Evolutionary conservation across 2,888 invertebrate genomes (phyloP).

Genomic region (Listrodromus nycthemerus): DNA sequence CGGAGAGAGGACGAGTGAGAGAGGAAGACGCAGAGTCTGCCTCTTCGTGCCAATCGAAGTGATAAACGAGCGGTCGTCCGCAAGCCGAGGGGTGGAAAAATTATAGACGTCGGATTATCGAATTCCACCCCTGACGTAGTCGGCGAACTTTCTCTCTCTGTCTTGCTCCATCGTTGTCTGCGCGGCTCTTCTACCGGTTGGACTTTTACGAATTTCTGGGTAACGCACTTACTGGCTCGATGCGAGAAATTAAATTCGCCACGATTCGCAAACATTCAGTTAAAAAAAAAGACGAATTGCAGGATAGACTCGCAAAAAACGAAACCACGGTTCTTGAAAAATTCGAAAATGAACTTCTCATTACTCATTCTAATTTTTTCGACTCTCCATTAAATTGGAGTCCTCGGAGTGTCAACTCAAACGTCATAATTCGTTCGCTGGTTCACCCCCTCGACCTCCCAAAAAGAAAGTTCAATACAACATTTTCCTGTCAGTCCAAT

Average conservation of each 20-base stretch:
- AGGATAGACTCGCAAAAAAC: too few relatives aligned
- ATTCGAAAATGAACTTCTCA: constrained; percentile 13
- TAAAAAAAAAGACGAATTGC: not conserved
- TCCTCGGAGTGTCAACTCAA: constrained; percentile 36
- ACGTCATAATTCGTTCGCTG: constrained; percentile 52
- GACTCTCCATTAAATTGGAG: constrained; percentile 19
- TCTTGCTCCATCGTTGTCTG: constrained; percentile 11
- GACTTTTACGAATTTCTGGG: constrained; percentile 46
- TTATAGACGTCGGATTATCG: constrained; percentile 66
- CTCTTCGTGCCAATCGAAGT: constrained; percentile 65
- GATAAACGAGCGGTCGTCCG: constrained; percentile 67
- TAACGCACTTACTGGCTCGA: constrained; percentile 17
- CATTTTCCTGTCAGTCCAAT: too few relatives aligned
- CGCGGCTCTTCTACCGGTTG: constrained; percentile 31
- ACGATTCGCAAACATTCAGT: not conserved
- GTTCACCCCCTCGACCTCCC: constrained; percentile 10
- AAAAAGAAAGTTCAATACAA: too few relatives aligned
- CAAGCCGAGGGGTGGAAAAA: constrained; percentile 66
- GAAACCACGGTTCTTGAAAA: too few relatives aligned
- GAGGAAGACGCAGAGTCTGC: constrained; percentile 52
- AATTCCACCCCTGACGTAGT: constrained; percentile 44
- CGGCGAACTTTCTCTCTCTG: not conserved
- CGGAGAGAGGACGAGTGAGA: constrained; percentile 30
- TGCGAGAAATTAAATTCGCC: not conserved
- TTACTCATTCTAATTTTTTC: not conserved